phyloP scores from a whole-genome alignment of 2,797 vertebrate genomes.

The Psittacula derbiana region DNA sequence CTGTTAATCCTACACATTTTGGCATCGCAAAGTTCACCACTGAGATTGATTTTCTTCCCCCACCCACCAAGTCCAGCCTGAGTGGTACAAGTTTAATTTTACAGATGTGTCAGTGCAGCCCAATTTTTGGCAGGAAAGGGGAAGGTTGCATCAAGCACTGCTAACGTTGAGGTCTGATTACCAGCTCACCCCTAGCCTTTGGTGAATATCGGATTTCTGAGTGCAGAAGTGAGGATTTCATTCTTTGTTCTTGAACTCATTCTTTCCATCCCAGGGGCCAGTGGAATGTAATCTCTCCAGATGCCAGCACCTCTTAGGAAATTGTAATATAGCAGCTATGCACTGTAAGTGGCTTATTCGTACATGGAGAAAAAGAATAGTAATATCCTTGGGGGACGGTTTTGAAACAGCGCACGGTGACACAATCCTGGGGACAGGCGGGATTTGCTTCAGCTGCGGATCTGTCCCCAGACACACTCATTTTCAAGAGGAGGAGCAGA shows the following conservation, averaged over 20 bases:
- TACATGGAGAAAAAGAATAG: constrained; percentile 25
- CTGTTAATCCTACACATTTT: not conserved
- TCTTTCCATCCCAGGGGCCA: constrained; percentile 70
- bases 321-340: constrained; percentile 63
- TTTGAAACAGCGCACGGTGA: not conserved
- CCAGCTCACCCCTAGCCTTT: not conserved
- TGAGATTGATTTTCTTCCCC: not conserved
- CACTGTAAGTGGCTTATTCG: constrained; percentile 64
- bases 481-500: not conserved
- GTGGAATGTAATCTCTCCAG: constrained; percentile 73
- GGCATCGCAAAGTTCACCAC: not conserved
- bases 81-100: not conserved
- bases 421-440: not conserved
- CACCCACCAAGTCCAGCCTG: not conserved
- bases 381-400: not conserved
- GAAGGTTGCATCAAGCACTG: not conserved
- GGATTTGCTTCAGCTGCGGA: not conserved
- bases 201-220: constrained; percentile 53
- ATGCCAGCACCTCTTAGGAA: constrained; percentile 72
- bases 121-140: not conserved
- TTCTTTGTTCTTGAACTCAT: constrained; percentile 72
- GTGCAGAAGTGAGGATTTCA: constrained; percentile 51
- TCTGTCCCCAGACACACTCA: not conserved
- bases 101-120: not conserved
- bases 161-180: accelerated